phyloP scores from a whole-genome alignment of 1,140 invertebrate genomes.

The Drosophila gunungcola region DNA sequence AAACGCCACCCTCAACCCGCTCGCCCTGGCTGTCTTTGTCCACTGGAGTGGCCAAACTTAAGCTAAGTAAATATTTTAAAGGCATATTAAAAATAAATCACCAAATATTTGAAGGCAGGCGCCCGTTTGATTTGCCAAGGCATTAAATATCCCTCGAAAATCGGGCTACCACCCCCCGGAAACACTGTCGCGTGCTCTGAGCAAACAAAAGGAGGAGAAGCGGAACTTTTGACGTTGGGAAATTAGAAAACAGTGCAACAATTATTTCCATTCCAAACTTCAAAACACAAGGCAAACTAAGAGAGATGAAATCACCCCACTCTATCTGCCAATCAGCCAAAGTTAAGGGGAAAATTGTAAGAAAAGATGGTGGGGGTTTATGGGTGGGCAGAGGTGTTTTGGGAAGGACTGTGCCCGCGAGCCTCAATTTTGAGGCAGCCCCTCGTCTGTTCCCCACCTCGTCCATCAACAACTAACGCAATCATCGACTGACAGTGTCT shows the following conservation, averaged over 20 bases:
- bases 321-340: constrained; percentile 58
- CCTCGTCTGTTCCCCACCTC: constrained; percentile 7
- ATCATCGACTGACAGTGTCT: constrained; percentile 68
- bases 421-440: constrained; percentile 69
- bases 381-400: neutral
- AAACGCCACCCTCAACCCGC: neutral
- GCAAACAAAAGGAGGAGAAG: constrained; percentile 47
- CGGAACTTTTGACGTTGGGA: constrained; percentile 65
- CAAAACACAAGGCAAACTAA: constrained; percentile 40
- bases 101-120: constrained; percentile 68
- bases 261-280: constrained; percentile 70
- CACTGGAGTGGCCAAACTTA: constrained; percentile 50
- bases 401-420: constrained; percentile 55
- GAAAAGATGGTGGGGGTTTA: constrained; percentile 10
- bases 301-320: constrained; percentile 15
- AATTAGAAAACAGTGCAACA: constrained; percentile 78
- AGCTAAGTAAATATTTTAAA: constrained; percentile 77
- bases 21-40: neutral
- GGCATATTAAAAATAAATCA: constrained; percentile 82
- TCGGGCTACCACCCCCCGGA: neutral
- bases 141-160: constrained; percentile 42
- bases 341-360: constrained; percentile 51
- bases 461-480: constrained; percentile 78
- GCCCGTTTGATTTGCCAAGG: constrained; percentile 44
- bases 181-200: constrained; percentile 55